Evolutionary conservation across 2,797 vertebrate genomes (phyloP).

Genomic region (Microchirus variegatus): DNA sequence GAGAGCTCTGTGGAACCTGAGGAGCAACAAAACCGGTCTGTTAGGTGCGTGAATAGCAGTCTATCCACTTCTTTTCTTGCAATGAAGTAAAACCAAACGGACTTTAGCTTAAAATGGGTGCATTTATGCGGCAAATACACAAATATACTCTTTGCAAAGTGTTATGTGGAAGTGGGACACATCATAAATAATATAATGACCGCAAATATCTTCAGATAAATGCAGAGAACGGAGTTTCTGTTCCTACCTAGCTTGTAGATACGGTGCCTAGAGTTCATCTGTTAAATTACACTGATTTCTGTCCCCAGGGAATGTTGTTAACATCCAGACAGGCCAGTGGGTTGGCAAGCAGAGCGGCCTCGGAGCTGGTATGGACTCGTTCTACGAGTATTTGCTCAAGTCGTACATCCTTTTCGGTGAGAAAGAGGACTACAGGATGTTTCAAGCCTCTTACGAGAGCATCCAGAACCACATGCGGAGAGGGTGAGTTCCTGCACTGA

Average conservation of each 20-base stretch:
- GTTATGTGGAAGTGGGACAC: too few species aligned
- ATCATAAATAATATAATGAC: too few species aligned
- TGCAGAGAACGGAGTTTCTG: too few species aligned
- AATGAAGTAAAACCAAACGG: too few species aligned
- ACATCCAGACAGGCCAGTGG: slow-evolving; percentile 98
- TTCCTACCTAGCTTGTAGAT: neutral
- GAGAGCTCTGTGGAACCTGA: slow-evolving; percentile 92
- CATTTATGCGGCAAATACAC: too few species aligned
- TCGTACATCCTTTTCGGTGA: slow-evolving; percentile 98
- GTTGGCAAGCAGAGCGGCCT: slow-evolving; percentile 96
- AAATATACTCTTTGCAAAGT: too few species aligned
- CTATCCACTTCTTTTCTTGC: too few species aligned
- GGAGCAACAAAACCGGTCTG: slow-evolving; percentile 93
- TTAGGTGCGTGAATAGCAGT: slow-evolving; percentile 81
- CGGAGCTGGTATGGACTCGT: slow-evolving; percentile 95
- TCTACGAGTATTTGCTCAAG: slow-evolving; percentile 97
- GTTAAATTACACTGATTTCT: slow-evolving; percentile 18
- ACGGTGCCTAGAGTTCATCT: too few species aligned
- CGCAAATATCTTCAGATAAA: too few species aligned
- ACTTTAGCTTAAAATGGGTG: neutral
- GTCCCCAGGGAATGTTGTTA: slow-evolving; percentile 91
- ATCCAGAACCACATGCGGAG: slow-evolving; percentile 94
- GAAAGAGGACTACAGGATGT: slow-evolving; percentile 95
- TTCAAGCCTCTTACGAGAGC: slow-evolving; percentile 90
- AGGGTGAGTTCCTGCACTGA: slow-evolving; percentile 82